Evolutionary conservation across 2,797 vertebrate genomes (phyloP), one percentile per base, ranked within the genome.

Genomic region (Hoplostethus mediterraneus): DNA sequence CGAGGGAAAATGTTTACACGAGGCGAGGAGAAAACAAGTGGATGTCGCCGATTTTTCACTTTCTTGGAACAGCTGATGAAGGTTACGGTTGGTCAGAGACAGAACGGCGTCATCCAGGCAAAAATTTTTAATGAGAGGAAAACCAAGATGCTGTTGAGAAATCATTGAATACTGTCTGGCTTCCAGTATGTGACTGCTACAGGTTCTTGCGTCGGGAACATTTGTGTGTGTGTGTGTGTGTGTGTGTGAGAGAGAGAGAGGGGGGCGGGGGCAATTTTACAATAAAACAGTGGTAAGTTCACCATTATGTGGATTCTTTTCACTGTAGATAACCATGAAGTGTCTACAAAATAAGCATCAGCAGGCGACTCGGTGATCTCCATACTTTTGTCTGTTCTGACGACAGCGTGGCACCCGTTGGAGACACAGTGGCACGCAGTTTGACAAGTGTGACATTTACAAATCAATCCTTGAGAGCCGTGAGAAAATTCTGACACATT

Each of bases 361-460:
- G 52, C 13, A 0, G 67, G 73, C 67, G 71, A 53, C 67, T 76
- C 72, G 42, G 45, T 77, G 67, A 86, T 86, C 81, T 79, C 47
- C 75, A 66, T 81, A 70, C 12, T 9, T 54, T 63, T 64, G 57
- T 64, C 45, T 45, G 48, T 83, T 82, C 48, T 28, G 28, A 56
- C 38, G 51, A 59, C 75, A 73, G 62, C 59, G 58, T 55, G 60
- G 75, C 67, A 71, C 76, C 75, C 73, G 56, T 57, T 1, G 62
- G 80, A 90, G 83, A 83, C 67, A 67, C 75, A 63, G 71, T 79
- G 59, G 77, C 82, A 84, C 79, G 84, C 0, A 36, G 71, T 83
- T 83, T 91, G 89, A 91, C 87, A 87, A 86, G 85, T 89, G 71
- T 90, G 89, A 91, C 87, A 92, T 91, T 91, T 87, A 89, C 84